Evolutionary conservation across 2,113 vertebrate species (phyloP).

Genomic region (Opisthocomus hoazin): DNA sequence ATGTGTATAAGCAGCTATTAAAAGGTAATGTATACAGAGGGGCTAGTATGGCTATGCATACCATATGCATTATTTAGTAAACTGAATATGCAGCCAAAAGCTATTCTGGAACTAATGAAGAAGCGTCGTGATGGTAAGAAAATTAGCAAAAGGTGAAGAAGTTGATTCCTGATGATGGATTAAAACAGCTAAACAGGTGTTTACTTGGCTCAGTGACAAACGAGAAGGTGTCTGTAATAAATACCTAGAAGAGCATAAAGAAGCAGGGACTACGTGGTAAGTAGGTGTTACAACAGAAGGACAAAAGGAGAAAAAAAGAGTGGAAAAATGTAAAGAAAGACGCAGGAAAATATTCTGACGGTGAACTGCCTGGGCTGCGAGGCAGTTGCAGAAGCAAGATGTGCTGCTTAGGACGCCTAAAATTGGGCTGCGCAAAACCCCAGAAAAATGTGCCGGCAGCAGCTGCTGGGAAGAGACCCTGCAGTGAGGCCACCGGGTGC

Average conservation of each 20-base stretch:
- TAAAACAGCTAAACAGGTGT: neutral
- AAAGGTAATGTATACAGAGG: neutral
- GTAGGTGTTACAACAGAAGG: neutral
- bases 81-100: neutral
- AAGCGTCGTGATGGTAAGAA: neutral
- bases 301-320: neutral
- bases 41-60: neutral
- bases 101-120: neutral
- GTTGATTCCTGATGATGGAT: neutral
- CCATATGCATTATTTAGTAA: neutral
- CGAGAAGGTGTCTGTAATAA: neutral
- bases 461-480: neutral
- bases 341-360: neutral
- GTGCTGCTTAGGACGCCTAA: neutral
- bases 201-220: slow-evolving; percentile 1
- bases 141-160: slow-evolving; percentile 23
- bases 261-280: neutral
- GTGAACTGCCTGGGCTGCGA: neutral
- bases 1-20: neutral
- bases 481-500: neutral
- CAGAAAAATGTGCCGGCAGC: neutral
- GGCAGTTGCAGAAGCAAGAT: neutral
- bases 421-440: neutral
- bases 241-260: neutral
- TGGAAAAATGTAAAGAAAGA: neutral